Evolutionary conservation across 2,797 vertebrate species (phyloP), one percentile per base, ranked within the genome.

Genomic region (Pampus argenteus): DNA sequence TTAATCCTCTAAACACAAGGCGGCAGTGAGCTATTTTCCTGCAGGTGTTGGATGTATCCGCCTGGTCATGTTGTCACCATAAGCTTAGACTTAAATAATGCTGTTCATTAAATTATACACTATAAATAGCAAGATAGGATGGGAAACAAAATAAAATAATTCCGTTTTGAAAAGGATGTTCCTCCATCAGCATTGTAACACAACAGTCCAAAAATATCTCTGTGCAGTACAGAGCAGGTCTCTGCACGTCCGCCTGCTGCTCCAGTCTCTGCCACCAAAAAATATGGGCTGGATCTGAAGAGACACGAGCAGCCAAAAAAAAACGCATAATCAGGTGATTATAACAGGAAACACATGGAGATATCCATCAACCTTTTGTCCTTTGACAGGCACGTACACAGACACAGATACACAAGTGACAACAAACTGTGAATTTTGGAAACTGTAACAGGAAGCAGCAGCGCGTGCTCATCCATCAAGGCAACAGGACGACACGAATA

Each of bases 381-480:
- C 50, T 60, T 57, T 31, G 44, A 57, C 61, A 63, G 14, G 26
- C 66, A 61, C 3, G 1, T 55, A 65, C 48, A 66, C 40, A 70
- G 11, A 70, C 29, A 51, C n/a, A n/a, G n/a, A n/a, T 5, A 29
- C 61, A 59, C 36, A 60, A 45, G 75, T 55, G 64, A 73, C 10
- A 38, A 75, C 66, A 81, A 76, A 64, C 45, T 0, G 6, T 70
- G 50, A 56, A 75, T 82, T 87, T 84, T 88, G 51, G 50, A 84
- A 84, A 83, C 66, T 80, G 72, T 50, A 69, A 93, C 92, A 94
- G 95, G 95, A 95, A 91, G 86, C 81, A 68, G 91, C 75, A 90
- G 87, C 87, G 93, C 88, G 88, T 86, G 88, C 65, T 70, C 64
- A 68, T 73, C 63, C 40, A 77, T 80, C 55, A 67, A 36, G 31